Percentiles rank a stretch among this genome's conserved stretches.
Conservation (phyloP, 2,888 invertebrate genomes). For the Meta bourneti region DNA sequence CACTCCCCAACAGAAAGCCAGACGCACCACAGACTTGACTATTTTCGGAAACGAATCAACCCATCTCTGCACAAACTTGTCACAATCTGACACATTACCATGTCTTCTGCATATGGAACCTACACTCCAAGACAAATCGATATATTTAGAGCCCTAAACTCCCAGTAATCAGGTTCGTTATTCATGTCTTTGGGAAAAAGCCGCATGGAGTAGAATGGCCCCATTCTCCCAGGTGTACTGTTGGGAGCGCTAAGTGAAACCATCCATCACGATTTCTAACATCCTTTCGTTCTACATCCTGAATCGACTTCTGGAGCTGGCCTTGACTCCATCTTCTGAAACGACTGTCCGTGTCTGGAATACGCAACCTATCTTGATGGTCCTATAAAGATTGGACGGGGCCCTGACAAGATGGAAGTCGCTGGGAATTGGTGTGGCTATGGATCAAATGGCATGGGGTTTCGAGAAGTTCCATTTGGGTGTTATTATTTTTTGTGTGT, state of each 20-base stretch:
- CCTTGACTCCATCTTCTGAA: constrained; percentile 27
- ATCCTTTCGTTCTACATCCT: constrained; percentile 68
- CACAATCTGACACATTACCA: constrained; percentile 22
- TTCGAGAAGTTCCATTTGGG: background rate
- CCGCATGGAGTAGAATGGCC: constrained; percentile 47
- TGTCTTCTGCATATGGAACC: background rate
- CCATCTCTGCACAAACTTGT: background rate
- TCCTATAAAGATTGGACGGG: constrained; percentile 28
- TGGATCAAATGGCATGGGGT: constrained; percentile 7
- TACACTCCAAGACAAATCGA: background rate
- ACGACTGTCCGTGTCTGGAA: constrained; percentile 36
- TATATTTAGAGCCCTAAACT: constrained; percentile 5
- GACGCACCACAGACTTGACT: background rate
- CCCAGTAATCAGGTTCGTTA: constrained; percentile 5
- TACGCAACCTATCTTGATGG: constrained; percentile 22
- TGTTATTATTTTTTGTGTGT: too few species aligned
- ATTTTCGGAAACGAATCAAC: background rate
- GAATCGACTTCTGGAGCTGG: constrained; percentile 18
- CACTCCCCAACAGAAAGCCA: constrained; percentile 1
- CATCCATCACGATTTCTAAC: constrained; percentile 65
- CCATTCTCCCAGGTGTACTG: constrained; percentile 49
- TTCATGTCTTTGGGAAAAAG: constrained; percentile 12
- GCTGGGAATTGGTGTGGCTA: constrained; percentile 11
- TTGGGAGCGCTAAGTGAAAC: constrained; percentile 35
- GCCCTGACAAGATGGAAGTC: constrained; percentile 9